Percentiles rank a stretch among this genome's conserved stretches.
These are phyloP conservation scores for Typhlichthys eigenmanni DNA, from an alignment of 2,797 vertebrate species.

Conservation along the genomic window DNA sequence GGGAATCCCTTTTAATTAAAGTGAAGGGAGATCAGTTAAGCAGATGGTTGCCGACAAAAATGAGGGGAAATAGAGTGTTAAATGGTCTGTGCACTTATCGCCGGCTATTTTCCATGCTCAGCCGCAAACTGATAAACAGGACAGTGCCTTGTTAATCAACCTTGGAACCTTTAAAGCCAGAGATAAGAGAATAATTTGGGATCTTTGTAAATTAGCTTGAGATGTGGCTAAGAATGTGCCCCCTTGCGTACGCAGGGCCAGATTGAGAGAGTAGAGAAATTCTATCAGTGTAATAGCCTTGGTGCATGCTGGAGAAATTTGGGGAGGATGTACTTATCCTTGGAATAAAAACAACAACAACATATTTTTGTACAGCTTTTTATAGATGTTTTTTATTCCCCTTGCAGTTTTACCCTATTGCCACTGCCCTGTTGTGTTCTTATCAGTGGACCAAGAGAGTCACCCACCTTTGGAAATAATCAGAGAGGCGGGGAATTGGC, in stretches of 20 bases:
- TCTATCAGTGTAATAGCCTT: slow-evolving; percentile 80
- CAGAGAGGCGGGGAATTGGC: slow-evolving; percentile 55
- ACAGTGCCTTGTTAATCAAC: slow-evolving; percentile 83
- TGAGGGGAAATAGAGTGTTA: slow-evolving; percentile 82
- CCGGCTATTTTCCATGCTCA: slow-evolving; percentile 76
- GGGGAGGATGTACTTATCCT: slow-evolving; percentile 47
- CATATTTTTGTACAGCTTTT: slow-evolving; percentile 48
- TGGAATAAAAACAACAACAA: slow-evolving; percentile 46
- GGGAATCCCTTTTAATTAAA: slow-evolving; percentile 87
- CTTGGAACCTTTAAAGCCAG: slow-evolving; percentile 84
- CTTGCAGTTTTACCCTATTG: slow-evolving; percentile 74
- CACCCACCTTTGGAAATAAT: slow-evolving; percentile 72
- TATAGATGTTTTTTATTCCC: slow-evolving; percentile 61
- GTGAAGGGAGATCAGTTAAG: slow-evolving; percentile 85
- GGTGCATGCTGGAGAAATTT: slow-evolving; percentile 71
- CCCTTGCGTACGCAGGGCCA: slow-evolving; percentile 60
- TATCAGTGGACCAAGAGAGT: slow-evolving; percentile 75
- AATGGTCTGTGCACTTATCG: slow-evolving; percentile 82
- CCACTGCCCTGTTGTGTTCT: slow-evolving; percentile 67
- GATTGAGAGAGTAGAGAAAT: slow-evolving; percentile 64
- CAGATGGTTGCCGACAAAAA: slow-evolving; percentile 84
- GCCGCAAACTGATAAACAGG: slow-evolving; percentile 82
- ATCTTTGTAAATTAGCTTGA: slow-evolving; percentile 85
- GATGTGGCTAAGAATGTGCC: slow-evolving; percentile 76
- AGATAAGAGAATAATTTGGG: slow-evolving; percentile 82